phyloP scores from a whole-genome alignment of 2,113 vertebrate species.

The Danionella cerebrum region DNA sequence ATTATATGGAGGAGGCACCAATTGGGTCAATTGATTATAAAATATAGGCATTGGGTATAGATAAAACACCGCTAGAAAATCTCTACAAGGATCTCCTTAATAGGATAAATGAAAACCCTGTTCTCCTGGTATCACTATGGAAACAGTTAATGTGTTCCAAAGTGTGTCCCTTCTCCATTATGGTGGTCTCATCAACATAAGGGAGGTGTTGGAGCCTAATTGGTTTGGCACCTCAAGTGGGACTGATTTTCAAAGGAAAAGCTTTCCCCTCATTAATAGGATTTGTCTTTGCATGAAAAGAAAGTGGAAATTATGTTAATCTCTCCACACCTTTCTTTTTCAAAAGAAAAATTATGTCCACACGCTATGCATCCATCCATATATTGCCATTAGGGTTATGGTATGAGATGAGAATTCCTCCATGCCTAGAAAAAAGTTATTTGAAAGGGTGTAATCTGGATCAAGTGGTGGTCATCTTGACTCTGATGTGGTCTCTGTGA shows the following conservation, averaged over 20 bases:
- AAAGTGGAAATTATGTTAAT: slow-evolving; percentile 3
- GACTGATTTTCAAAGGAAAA: slow-evolving; percentile 50
- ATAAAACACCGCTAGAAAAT: no score
- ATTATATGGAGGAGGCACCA: no score
- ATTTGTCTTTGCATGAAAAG: slow-evolving; percentile 34
- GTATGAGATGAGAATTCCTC: not conserved
- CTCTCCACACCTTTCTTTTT: not conserved
- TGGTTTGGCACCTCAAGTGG: slow-evolving; percentile 52
- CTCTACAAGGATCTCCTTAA: not conserved
- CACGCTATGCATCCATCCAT: not conserved
- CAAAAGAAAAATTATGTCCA: not conserved
- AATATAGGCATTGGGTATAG: no score
- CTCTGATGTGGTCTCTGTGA: not conserved
- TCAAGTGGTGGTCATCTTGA: no score
- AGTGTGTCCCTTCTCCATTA: not conserved
- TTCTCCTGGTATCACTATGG: slow-evolving; percentile 46
- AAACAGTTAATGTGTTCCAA: slow-evolving; percentile 36
- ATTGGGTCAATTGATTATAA: no score
- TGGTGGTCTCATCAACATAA: slow-evolving; percentile 10
- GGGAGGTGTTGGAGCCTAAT: slow-evolving; percentile 52
- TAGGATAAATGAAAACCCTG: no score
- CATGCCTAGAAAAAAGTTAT: no score
- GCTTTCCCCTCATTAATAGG: slow-evolving; percentile 53
- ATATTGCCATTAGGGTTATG: not conserved
- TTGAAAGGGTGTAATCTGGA: no score